Evolutionary conservation across 2,113 vertebrate species (phyloP), one percentile per base, ranked within the genome.

Genomic region (Natator depressus): DNA sequence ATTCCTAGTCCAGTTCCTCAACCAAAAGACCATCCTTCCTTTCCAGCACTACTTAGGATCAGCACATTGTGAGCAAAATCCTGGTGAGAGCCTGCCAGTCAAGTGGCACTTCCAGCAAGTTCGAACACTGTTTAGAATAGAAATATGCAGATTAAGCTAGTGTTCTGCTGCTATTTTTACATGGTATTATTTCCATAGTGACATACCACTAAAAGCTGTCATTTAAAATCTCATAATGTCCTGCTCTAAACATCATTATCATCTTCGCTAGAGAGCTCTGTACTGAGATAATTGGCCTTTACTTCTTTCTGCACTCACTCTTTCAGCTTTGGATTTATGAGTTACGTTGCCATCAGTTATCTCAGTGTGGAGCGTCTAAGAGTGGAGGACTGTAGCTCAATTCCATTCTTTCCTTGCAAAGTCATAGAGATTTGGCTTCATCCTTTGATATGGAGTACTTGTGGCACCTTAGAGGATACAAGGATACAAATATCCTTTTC

Each of bases 401-500:
- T 96, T 93, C 91, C 72, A 47, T 51, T 65, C 75, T 87, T 88
- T 50, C 57, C 46, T 93, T 42, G 7, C 89, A 65, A 80, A 93
- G 22, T 75, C 90, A 53, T 80, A 46, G 53, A 47, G 82, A 25
- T 88, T 93, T 91, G 84, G 53, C 11, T 75, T 90, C 89, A 87
- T 91, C 35, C 85, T 53, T 90, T 4, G 8, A 95, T 88, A 84
- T 54, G 42, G 42, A 42, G 42, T 5, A 42, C 42, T 42, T 42
- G 42, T 42, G 42, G 42, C 42, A 42, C 42, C 42, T 42, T 42
- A 42, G 42, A 42, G n/a, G n/a, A n/a, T n/a, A n/a, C 82, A 94
- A 93, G 96, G 97, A 95, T 95, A 97, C 96, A 94, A 95, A 85
- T 85, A 69, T 93, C 24, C 75, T 76, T 76, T 6, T 42, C 72